Evolutionary conservation across 2,797 vertebrate genomes (phyloP), one percentile per base, ranked within the genome.

Genomic region (Chelonia mydas): DNA sequence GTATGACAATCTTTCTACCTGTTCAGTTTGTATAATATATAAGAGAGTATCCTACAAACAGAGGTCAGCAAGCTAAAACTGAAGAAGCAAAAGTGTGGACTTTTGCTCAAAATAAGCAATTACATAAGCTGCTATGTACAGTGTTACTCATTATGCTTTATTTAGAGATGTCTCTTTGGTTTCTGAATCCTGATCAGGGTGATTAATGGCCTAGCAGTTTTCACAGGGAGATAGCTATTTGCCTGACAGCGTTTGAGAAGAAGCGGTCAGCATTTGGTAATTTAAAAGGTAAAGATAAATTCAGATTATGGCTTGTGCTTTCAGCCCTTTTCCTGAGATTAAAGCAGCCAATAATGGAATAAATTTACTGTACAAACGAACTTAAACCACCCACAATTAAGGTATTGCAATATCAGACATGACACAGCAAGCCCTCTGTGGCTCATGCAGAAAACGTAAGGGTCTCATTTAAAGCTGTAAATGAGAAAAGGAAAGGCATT

Each of bases 231-330:
- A 68, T 33, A 84, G 49, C 51, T 80, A 21, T 88, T 90, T 91
- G 47, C 21, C 74, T 47, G 47, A 51, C 47, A 83, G 25, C 33
- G 72, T 50, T 55, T 84, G 91, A 83, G 76, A 87, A 90, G 92
- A 87, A 93, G 76, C 59, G 91, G 72, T 89, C 50, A 90, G 33
- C 15, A 28, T 79, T 84, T 87, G 51, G 79, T 49, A 92, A 77
- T 93, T 92, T 93, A 54, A 94, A 88, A 93, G 45, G 80, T 65
- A 86, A 93, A 94, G 77, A 33, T 49, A 90, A 85, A 87, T 93
- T 93, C 47, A 96, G 77, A 80, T 83, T 94, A 45, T n/a, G 27
- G 8, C 19, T 90, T 88, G 9, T 87, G 83, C 82, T n/a, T 87
- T 25, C n/a, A 51, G 68, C 25, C 3, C 5, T 88, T 95, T 88